phyloP scores from a whole-genome alignment of 1,140 invertebrate genomes.

The honey bee (Apis mellifera) region DNA sequence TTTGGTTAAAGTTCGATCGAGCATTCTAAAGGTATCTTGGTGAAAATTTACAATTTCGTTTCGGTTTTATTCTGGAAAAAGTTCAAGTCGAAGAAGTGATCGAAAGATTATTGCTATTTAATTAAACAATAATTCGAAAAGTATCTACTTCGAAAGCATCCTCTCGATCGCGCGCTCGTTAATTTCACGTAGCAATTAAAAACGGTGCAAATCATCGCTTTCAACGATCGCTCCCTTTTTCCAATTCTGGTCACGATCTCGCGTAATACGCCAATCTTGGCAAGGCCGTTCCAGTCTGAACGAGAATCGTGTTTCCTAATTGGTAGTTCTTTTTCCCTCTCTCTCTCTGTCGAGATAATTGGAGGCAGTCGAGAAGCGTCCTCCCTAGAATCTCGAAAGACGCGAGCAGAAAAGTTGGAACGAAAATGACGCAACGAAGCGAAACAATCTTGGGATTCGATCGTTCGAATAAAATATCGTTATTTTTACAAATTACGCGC shows the following conservation, averaged over 20 bases:
- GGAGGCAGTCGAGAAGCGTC: conserved; percentile 36
- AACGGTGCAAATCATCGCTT: conserved; percentile 8
- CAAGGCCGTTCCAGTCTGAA: conserved; percentile 29
- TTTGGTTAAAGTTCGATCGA: no score
- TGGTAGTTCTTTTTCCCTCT: conserved; percentile 51
- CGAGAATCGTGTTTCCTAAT: conserved; percentile 52
- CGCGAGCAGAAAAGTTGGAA: neutral
- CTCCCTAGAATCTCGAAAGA: conserved; percentile 28
- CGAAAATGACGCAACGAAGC: conserved; percentile 17
- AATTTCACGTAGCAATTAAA: conserved; percentile 19
- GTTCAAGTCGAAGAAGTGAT: no score
- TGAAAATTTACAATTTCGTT: no score
- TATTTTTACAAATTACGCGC: no score
- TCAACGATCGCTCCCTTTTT: neutral
- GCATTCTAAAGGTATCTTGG: no score
- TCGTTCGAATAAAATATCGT: no score
- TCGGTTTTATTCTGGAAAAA: no score
- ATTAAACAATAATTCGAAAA: neutral
- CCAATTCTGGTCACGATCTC: conserved; percentile 2
- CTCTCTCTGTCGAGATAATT: conserved; percentile 39
- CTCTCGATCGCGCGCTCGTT: neutral
- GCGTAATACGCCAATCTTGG: conserved; percentile 8
- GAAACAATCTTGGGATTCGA: neutral
- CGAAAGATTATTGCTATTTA: neutral
- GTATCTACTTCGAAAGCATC: neutral